Conservation (phyloP, 2,113 vertebrate genomes). For the Naja naja region DNA sequence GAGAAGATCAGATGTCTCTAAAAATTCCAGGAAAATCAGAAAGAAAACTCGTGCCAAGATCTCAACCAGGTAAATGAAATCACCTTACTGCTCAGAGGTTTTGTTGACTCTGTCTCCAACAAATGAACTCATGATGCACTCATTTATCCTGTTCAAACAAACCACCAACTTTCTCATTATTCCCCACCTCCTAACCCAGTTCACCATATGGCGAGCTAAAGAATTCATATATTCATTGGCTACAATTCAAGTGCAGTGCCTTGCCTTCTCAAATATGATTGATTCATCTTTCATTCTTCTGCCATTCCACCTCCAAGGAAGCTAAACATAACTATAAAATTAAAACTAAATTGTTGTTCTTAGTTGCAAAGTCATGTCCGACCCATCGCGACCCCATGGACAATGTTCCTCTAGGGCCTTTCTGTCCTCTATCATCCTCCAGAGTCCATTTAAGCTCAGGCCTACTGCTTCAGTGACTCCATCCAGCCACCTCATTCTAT, state of each 20-base stretch:
- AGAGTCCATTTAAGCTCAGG: too few relatives aligned
- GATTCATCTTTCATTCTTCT: background rate
- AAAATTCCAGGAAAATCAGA: background rate
- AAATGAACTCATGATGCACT: background rate
- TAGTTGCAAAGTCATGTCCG: too few relatives aligned
- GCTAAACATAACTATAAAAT: background rate
- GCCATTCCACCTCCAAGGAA: background rate
- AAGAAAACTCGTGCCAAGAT: conserved; percentile 26
- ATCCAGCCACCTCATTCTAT: too few relatives aligned
- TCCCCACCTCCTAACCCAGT: background rate
- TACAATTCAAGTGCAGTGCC: background rate
- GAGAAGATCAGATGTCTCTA: background rate
- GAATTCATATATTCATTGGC: background rate
- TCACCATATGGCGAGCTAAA: background rate
- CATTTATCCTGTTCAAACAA: conserved; percentile 8
- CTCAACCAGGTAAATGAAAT: accelerated
- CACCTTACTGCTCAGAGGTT: background rate
- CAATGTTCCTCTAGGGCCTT: too few relatives aligned
- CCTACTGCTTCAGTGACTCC: too few relatives aligned
- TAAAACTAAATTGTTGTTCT: background rate
- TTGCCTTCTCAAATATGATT: background rate
- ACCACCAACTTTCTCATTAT: background rate
- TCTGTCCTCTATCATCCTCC: too few relatives aligned
- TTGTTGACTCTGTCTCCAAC: background rate
- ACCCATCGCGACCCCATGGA: too few relatives aligned